These are phyloP conservation scores for Tipula unca DNA, from an alignment of 2,888 invertebrate genomes.

Conservation along the genomic window DNA sequence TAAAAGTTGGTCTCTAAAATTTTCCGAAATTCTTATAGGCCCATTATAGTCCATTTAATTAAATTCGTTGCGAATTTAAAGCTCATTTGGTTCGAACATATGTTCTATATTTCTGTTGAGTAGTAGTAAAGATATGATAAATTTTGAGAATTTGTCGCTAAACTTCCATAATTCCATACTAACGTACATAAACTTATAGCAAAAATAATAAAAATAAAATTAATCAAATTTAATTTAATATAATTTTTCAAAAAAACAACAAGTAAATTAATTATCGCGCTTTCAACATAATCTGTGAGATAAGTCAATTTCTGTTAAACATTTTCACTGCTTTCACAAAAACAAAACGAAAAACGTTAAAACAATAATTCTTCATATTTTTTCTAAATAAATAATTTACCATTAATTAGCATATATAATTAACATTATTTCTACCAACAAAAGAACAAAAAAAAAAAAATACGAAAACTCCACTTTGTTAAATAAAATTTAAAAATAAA, in stretches of 20 bases:
- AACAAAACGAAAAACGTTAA: not conserved
- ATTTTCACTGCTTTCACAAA: not conserved
- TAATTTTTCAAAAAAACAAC: not conserved
- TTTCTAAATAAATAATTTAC: not conserved
- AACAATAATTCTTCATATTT: not conserved
- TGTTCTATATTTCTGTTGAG: no score
- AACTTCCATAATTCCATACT: no score
- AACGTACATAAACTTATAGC: no score
- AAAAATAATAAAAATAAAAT: no score
- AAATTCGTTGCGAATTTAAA: no score
- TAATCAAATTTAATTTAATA: no score
- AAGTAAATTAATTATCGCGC: not conserved
- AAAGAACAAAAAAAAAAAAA: not conserved
- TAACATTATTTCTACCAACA: not conserved
- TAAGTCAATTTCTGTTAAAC: not conserved
- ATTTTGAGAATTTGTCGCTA: no score
- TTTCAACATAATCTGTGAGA: not conserved
- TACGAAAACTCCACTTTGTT: not conserved
- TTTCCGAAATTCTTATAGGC: no score
- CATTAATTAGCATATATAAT: not conserved
- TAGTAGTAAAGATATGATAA: no score
- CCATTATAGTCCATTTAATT: no score
- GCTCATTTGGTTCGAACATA: no score
- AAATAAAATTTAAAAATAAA: not conserved
- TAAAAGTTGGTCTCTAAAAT: no score